Conservation (phyloP, 2,797 vertebrate species). For the Acipenser ruthenus region DNA sequence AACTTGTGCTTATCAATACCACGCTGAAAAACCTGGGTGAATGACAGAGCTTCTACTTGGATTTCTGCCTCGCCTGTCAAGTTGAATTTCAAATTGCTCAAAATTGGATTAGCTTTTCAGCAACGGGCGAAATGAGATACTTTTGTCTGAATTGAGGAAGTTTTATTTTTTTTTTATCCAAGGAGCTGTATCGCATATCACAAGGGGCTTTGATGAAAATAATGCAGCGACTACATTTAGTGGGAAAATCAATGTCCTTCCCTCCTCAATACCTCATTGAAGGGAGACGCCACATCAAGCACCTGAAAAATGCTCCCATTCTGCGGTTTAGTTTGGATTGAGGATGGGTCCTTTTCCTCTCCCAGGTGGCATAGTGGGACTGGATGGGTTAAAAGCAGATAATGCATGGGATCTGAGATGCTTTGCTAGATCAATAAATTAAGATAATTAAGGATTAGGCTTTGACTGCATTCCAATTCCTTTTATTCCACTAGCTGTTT, state of each 20-base stretch:
- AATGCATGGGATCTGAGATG: background rate
- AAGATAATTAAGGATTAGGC: constrained; percentile 17
- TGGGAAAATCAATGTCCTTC: background rate
- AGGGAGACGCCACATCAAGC: background rate
- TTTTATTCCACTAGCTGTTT: background rate
- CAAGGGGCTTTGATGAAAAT: constrained; percentile 6
- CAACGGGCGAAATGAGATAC: background rate
- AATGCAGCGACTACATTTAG: background rate
- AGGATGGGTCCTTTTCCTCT: background rate
- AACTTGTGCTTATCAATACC: too few relatives aligned
- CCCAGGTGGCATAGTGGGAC: background rate
- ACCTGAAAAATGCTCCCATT: background rate
- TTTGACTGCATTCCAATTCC: constrained; percentile 4
- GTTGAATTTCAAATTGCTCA: background rate
- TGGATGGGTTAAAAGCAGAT: background rate
- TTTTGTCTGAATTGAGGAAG: constrained; percentile 3
- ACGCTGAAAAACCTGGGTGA: background rate
- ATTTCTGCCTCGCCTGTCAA: background rate
- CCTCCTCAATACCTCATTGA: constrained; percentile 4
- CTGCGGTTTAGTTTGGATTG: background rate
- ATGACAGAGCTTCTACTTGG: background rate
- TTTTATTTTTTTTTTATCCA: background rate
- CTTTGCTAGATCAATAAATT: constrained; percentile 10
- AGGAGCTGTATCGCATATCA: constrained; percentile 1
- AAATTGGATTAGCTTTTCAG: background rate